Evolutionary conservation across 2,113 vertebrate genomes (phyloP).

Genomic region (Corvus hawaiiensis): DNA sequence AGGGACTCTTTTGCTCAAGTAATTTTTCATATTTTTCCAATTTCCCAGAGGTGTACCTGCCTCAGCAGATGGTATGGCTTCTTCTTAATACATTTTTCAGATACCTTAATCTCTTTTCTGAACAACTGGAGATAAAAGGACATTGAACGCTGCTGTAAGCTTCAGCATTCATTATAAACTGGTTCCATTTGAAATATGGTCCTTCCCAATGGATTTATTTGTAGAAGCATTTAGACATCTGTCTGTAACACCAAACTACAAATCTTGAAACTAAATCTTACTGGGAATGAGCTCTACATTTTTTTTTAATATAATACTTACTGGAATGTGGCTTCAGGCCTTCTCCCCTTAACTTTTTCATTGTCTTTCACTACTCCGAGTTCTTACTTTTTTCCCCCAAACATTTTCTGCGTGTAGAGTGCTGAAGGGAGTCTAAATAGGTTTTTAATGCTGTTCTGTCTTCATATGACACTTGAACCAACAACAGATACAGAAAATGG

Average conservation of each 20-base stretch:
- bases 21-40: not conserved
- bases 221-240: not conserved
- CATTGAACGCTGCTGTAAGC: not conserved
- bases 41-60: not conserved
- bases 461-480: not conserved
- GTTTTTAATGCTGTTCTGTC: not conserved
- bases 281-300: not conserved
- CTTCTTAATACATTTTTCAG: not conserved
- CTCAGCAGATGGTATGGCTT: not conserved
- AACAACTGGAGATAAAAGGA: not conserved
- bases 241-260: not conserved
- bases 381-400: not conserved
- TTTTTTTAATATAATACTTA: not conserved
- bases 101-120: not conserved
- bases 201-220: slow-evolving; percentile 1
- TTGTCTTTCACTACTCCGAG: not conserved
- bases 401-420: not conserved
- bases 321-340: not conserved
- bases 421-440: not conserved
- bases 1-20: not conserved
- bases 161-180: not conserved
- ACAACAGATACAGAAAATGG: not conserved
- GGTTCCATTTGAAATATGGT: not conserved
- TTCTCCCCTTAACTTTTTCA: not conserved
- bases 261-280: not conserved